phyloP scores from a whole-genome alignment of 2,888 invertebrate species.

The Sphecodes monilicornis region DNA sequence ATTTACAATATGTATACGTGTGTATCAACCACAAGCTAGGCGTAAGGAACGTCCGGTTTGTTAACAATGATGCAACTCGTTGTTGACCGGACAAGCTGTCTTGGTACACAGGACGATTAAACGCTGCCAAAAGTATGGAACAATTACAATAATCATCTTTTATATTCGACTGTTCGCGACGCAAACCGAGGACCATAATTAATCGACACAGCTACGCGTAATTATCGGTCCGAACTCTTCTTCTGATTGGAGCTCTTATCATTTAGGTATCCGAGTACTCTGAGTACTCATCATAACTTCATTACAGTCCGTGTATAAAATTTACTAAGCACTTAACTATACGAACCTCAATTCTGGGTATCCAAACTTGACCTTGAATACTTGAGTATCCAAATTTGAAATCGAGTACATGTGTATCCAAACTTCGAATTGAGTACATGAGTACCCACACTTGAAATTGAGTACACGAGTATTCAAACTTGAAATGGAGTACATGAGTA shows the following conservation, averaged over 20 bases:
- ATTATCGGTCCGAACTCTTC: neutral
- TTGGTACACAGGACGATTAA: constrained; percentile 10
- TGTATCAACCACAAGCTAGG: neutral
- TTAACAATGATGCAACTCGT: neutral
- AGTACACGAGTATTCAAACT: too few relatives aligned
- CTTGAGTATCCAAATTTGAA: neutral
- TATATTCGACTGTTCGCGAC: constrained; percentile 2
- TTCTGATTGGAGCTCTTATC: neutral
- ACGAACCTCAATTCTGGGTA: neutral
- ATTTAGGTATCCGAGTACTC: neutral
- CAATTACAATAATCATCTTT: neutral
- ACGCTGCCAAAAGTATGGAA: constrained; percentile 2
- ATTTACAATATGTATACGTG: neutral
- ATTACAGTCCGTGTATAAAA: neutral
- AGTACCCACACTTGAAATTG: too few relatives aligned
- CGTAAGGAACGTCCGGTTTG: constrained; percentile 30
- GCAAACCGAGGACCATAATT: neutral
- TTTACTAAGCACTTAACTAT: neutral
- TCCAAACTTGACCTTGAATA: neutral
- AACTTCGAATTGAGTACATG: too few relatives aligned
- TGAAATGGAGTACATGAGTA: too few relatives aligned
- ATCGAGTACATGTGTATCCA: neutral
- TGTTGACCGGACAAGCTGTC: constrained; percentile 7
- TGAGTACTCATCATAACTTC: neutral
- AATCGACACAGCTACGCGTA: neutral